Evolutionary conservation across 2,797 vertebrate species (phyloP).

Genomic region (Pteronotus mesoamericanus): DNA sequence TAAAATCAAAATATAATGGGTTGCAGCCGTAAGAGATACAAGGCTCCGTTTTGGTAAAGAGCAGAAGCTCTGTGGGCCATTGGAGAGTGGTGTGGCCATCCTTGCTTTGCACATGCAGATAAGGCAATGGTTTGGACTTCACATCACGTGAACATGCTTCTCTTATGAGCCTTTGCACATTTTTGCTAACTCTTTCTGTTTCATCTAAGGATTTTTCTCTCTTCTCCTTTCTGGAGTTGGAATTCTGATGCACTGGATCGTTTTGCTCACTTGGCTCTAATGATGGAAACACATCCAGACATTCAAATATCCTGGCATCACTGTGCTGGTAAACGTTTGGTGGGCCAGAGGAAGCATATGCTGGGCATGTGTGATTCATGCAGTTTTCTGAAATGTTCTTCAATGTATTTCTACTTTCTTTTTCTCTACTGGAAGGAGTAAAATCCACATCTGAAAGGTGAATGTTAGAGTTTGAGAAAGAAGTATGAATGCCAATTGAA

Average conservation of each 20-base stretch:
- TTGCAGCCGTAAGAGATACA: conserved; percentile 95
- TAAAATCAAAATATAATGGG: conserved; percentile 87
- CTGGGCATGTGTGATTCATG: conserved; percentile 61
- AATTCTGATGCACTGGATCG: neutral
- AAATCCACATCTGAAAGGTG: conserved; percentile 75
- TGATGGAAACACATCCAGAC: conserved; percentile 60
- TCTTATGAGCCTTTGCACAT: conserved; percentile 20
- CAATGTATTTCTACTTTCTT: conserved; percentile 55
- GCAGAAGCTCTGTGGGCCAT: conserved; percentile 92
- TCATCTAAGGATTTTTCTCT: conserved; percentile 66
- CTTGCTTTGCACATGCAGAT: conserved; percentile 88
- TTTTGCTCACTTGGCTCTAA: conserved; percentile 53
- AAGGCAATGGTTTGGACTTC: conserved; percentile 79
- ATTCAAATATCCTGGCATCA: conserved; percentile 63
- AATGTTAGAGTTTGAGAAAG: conserved; percentile 74
- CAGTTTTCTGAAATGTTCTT: conserved; percentile 67
- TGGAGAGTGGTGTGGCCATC: conserved; percentile 88
- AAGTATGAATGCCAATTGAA: conserved; percentile 55
- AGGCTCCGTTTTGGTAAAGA: conserved; percentile 92
- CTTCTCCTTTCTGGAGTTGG: conserved; percentile 47
- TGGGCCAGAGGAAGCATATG: conserved; percentile 54
- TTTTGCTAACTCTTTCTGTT: conserved; percentile 65
- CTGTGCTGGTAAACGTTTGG: conserved; percentile 68
- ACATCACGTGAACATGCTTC: conserved; percentile 59
- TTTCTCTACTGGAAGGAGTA: conserved; percentile 61